phyloP scores from a whole-genome alignment of 2,797 vertebrate genomes.

The Ciconia nigra region DNA sequence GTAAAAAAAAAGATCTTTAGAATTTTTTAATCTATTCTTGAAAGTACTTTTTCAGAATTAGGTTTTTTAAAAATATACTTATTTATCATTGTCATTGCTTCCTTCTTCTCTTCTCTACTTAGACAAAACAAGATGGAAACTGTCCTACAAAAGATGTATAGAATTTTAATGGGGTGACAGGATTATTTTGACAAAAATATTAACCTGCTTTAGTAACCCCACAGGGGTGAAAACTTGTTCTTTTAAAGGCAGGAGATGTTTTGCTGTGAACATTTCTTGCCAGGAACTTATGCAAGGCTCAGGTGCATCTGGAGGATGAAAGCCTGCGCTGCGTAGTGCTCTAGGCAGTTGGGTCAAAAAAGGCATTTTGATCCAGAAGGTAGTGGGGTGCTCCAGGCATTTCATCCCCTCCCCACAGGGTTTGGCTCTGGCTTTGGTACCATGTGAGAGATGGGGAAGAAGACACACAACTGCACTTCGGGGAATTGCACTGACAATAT shows the following conservation, averaged over 20 bases:
- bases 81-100: not conserved
- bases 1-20: not conserved
- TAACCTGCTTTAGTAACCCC: not conserved
- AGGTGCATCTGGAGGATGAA: not conserved
- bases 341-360: not conserved
- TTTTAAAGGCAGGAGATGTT: not conserved
- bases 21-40: not conserved
- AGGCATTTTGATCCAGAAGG: not conserved
- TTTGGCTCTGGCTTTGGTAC: not conserved
- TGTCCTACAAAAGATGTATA: not conserved
- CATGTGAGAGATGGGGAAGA: not conserved
- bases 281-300: not conserved
- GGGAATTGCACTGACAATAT: not conserved
- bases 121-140: not conserved
- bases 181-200: not conserved
- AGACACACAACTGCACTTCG: not conserved
- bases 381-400: not conserved
- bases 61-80: not conserved
- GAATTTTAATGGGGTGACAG: not conserved
- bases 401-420: not conserved
- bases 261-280: not conserved
- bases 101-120: not conserved
- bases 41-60: not conserved
- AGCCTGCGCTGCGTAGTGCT: not conserved
- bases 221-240: not conserved